Percentiles rank a stretch among this genome's conserved stretches.
phyloP scores from a whole-genome alignment of 1,140 invertebrate species.

The Luehdorfia chinensis region DNA sequence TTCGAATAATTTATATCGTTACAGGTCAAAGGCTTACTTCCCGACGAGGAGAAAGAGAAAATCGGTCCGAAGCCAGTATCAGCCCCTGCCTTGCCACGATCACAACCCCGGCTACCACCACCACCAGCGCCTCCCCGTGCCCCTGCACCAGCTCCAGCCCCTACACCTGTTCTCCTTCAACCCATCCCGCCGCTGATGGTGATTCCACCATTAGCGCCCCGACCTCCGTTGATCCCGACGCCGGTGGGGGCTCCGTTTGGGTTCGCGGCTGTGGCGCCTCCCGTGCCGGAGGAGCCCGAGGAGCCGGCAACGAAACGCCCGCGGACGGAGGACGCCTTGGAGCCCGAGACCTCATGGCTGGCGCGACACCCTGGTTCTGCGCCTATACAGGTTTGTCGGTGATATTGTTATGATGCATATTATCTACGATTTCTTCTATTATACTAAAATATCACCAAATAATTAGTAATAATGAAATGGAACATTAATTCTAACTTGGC shows the following conservation, averaged over 20 bases:
- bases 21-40: slow-evolving; percentile 91
- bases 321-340: slow-evolving; percentile 94
- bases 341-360: slow-evolving; percentile 92
- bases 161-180: slow-evolving; percentile 38
- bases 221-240: slow-evolving; percentile 67
- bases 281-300: slow-evolving; percentile 84
- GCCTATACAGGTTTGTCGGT: slow-evolving; percentile 47
- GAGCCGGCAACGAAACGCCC: slow-evolving; percentile 93
- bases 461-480: no score
- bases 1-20: no score
- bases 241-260: slow-evolving; percentile 52
- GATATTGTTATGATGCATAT: no score
- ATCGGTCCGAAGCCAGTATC: slow-evolving; percentile 88
- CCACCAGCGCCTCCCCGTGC: slow-evolving; percentile 53
- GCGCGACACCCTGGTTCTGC: slow-evolving; percentile 68
- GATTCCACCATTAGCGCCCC: slow-evolving; percentile 60
- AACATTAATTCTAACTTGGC: no score
- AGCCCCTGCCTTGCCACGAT: slow-evolving; percentile 44
- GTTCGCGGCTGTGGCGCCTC: slow-evolving; percentile 87
- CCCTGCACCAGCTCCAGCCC: slow-evolving; percentile 23
- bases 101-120: slow-evolving; percentile 69
- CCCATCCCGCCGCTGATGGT: slow-evolving; percentile 52
- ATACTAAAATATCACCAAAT: no score
- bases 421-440: slow-evolving; percentile 3
- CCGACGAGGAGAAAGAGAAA: slow-evolving; percentile 96